Percentiles rank a stretch among this genome's conserved stretches.
phyloP scores from a whole-genome alignment of 2,888 invertebrate genomes.

The Chrysotoxum bicinctum region DNA sequence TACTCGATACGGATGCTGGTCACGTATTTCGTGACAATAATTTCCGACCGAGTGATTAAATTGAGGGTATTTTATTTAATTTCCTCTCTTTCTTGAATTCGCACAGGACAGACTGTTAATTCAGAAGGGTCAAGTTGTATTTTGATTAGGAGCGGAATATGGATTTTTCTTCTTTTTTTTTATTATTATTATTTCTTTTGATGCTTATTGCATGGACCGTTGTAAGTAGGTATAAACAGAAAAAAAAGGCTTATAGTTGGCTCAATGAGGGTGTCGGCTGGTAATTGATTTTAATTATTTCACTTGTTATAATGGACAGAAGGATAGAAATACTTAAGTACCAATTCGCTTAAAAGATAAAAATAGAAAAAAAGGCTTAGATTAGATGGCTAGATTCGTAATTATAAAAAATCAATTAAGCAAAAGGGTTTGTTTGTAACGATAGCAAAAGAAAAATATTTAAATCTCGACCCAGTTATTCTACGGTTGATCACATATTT shows the following conservation, averaged over 20 bases:
- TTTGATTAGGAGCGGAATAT: slow-evolving; percentile 1
- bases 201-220: background rate
- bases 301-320: background rate
- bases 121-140: background rate
- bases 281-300: slow-evolving; percentile 30
- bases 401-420: no score
- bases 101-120: background rate
- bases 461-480: no score
- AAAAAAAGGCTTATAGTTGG: background rate
- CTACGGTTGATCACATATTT: no score
- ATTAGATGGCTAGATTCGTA: no score
- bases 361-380: background rate
- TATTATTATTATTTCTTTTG: background rate
- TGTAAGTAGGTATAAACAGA: background rate
- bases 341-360: background rate
- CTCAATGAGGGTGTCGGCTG: background rate
- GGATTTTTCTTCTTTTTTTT: background rate
- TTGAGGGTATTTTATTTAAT: slow-evolving; percentile 60
- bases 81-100: slow-evolving; percentile 17
- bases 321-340: background rate
- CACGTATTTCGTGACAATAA: slow-evolving; percentile 63
- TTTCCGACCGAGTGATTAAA: slow-evolving; percentile 61
- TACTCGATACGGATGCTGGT: slow-evolving; percentile 53
- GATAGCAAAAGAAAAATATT: no score
- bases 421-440: no score